These are phyloP conservation scores for Rhopalosiphum maidis DNA, from an alignment of 1,140 invertebrate genomes.

Conservation along the genomic window DNA sequence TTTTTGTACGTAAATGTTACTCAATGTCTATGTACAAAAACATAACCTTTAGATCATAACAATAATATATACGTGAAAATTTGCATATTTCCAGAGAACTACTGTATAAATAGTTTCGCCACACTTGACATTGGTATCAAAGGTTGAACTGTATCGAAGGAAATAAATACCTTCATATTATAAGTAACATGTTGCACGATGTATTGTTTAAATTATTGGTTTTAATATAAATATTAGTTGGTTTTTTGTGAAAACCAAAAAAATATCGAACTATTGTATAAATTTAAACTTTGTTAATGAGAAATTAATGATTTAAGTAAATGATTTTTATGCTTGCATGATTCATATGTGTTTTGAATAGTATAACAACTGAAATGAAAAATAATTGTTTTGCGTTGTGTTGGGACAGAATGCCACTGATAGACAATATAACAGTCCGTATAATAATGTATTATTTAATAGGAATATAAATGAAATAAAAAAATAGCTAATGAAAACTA, in stretches of 20 bases:
- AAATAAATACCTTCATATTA: neutral
- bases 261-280: neutral
- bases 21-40: conserved; percentile 14
- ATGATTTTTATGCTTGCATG: neutral
- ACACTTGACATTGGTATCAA: conserved; percentile 28
- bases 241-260: neutral
- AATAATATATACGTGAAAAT: conserved; percentile 41
- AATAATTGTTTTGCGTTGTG: neutral
- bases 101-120: conserved; percentile 27
- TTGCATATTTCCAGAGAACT: conserved; percentile 23
- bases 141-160: neutral
- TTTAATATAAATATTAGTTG: neutral
- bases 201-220: neutral
- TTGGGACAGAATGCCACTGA: too few relatives aligned
- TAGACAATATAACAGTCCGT: too few relatives aligned
- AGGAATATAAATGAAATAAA: neutral
- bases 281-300: neutral
- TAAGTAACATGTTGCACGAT: neutral
- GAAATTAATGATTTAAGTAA: neutral
- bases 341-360: neutral
- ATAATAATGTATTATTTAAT: too few relatives aligned
- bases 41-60: conserved; percentile 6
- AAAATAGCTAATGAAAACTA: neutral
- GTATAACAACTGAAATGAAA: neutral
- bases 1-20: conserved; percentile 12